Base-by-base conservation (phyloP, 2,888 invertebrate genomes). In the Leucania comma region DNA sequence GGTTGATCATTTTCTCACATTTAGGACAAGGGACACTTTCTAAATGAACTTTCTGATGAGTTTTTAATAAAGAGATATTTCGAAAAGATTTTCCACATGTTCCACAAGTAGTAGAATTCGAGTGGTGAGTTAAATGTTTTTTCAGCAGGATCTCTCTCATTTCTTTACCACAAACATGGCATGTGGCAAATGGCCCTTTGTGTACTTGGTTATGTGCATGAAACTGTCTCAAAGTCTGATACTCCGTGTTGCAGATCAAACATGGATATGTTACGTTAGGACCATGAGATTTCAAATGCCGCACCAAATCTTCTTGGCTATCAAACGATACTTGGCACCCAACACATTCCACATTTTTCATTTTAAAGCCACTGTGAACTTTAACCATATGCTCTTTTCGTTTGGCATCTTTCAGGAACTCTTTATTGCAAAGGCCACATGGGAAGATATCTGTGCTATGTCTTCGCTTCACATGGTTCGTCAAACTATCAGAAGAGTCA, bases 341-440 rank as follows among this genome's bases (percentile, higher is more conserved):
- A 26, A 68, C 58, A 56, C 81, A 80, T 67, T 77, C 66, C 4
- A 60, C 20, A 50, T 89, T 88, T 69, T 89, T 91, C 29, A 80
- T 84, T 75, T 89, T 87, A 12, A 90, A 80, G 10, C 87, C 88
- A 32, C 85, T 88, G 53, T 92, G 92, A 0, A 90, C 87, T 77
- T 87, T 89, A 0, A 86, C 86, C 59, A 87, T 87, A 68, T 92
- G 92, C 46, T 91, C 90, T 67, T 90, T 80, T 10, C 81, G 64
- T 67, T 80, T 62, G 0, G 81, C 72, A 14, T 66, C 73, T 69
- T 73, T 67, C 0, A 66, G 81, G 20, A 92, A 72, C 46, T 85
- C 78, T 12, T 75, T 68, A 54, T 88, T 89, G 56, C 92, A 93
- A 17, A 90, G 72, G 35, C 84, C 87, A 56, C 92, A 92, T 8